Evolutionary conservation across 2,888 invertebrate genomes (phyloP).

Genomic region (Uloborus plumipes): DNA sequence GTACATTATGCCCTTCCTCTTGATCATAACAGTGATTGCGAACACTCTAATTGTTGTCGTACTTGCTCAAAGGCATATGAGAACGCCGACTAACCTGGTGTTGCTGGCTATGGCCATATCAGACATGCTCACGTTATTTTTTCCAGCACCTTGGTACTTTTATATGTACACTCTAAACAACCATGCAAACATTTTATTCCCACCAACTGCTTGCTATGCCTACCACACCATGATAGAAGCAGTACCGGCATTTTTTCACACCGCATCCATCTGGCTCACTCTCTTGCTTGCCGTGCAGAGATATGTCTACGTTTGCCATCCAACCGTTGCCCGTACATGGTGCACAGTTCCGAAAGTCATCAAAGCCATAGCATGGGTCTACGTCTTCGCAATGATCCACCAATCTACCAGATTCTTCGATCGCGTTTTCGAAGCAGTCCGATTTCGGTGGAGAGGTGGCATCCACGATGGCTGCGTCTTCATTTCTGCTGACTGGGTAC

Average conservation of each 20-base stretch:
- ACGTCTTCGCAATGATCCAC: slow-evolving; percentile 83
- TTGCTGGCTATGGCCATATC: slow-evolving; percentile 96
- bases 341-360: slow-evolving; percentile 80
- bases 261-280: slow-evolving; percentile 94
- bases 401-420: slow-evolving; percentile 89
- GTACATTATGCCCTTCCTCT: slow-evolving; percentile 85
- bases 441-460: slow-evolving; percentile 80
- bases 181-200: slow-evolving; percentile 85
- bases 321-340: slow-evolving; percentile 85
- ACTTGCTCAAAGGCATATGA: slow-evolving; percentile 89
- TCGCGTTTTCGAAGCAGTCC: slow-evolving; percentile 76
- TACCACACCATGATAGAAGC: slow-evolving; percentile 76
- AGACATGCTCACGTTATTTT: slow-evolving; percentile 91
- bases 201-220: slow-evolving; percentile 82
- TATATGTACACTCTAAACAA: slow-evolving; percentile 93
- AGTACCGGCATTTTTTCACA: slow-evolving; percentile 89
- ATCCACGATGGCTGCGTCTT: slow-evolving; percentile 67
- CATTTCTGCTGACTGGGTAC: slow-evolving; percentile 80
- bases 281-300: slow-evolving; percentile 90
- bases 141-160: slow-evolving; percentile 91
- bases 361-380: slow-evolving; percentile 84
- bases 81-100: slow-evolving; percentile 91
- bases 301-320: slow-evolving; percentile 95
- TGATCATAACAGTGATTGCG: slow-evolving; percentile 88
- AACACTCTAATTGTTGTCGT: slow-evolving; percentile 93